Evolutionary conservation across 2,797 vertebrate genomes (phyloP).

Genomic region (Ctenochaetus hawaiiensis): DNA sequence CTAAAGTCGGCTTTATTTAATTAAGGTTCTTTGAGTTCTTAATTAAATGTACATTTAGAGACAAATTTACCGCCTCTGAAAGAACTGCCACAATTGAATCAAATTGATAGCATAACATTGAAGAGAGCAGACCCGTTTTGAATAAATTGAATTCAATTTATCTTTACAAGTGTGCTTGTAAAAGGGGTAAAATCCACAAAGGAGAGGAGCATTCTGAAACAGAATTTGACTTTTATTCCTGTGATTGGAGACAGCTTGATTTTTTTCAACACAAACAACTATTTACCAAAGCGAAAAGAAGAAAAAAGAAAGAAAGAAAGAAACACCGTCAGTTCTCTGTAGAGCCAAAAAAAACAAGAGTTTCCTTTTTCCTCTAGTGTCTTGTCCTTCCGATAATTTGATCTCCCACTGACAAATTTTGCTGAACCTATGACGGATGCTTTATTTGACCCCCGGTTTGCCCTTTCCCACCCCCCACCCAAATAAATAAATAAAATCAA

Average conservation of each 20-base stretch:
- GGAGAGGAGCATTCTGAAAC: constrained; percentile 16
- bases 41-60: constrained; percentile 76
- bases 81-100: constrained; percentile 56
- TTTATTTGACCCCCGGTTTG: constrained; percentile 43
- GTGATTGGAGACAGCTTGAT: constrained; percentile 33
- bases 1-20: constrained; percentile 67
- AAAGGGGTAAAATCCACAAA: constrained; percentile 31
- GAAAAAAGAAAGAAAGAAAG: constrained; percentile 1
- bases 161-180: constrained; percentile 39
- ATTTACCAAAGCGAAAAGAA: not conserved
- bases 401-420: constrained; percentile 38
- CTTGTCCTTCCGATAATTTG: constrained; percentile 50
- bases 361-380: constrained; percentile 21
- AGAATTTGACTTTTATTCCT: constrained; percentile 24
- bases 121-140: constrained; percentile 51
- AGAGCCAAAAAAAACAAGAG: constrained; percentile 14
- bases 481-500: constrained; percentile 42
- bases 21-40: constrained; percentile 75
- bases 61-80: constrained; percentile 58
- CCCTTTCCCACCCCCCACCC: not conserved
- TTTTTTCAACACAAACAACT: constrained; percentile 46
- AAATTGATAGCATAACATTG: constrained; percentile 53
- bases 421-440: constrained; percentile 36
- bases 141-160: constrained; percentile 56
- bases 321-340: constrained; percentile 16